Base-by-base conservation (phyloP, 2,888 invertebrate species). In the Pandemis heparana region DNA sequence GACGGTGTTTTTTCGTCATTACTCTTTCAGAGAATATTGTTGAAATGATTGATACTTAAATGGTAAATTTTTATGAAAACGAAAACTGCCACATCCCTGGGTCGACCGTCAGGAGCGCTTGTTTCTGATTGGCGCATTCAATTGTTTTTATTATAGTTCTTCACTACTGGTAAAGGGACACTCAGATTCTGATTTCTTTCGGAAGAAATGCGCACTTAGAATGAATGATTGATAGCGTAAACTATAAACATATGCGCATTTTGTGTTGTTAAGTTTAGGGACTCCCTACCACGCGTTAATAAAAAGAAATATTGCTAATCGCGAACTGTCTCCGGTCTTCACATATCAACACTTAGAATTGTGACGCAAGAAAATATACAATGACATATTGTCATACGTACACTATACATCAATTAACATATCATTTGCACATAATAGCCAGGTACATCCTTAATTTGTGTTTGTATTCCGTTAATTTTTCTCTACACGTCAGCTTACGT, bases 351-450 rank as follows among this genome's bases (percentile, higher is more conserved):
- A 41, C 73, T 48, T 61, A 71, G 39, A 59, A 64, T 73, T 71
- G 59, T 74, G 69, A 67, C 56, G 74, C 72, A 77, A 77, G 72
- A 76, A 77, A 70, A 51, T 51, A 59, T 69, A 84, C 85, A 85
- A 85, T 84, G 82, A 80, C 78, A 81, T 83, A 85, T 83, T 85
- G 85, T 84, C 79, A 75, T 77, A 75, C 67, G 64, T 66, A 66
- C 70, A 74, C 32, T 32, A 64, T 39, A 59, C 75, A 59, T 12
- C 18, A 51, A 78, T 79, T 78, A 77, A 77, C 79, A 80, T 80
- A 77, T 56, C 10, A 75, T 80, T 78, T 77, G 75, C 76, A 77
- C 77, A 80, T 73, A 77, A 79, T 76, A 71, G 72, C 60, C 38
- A 70, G 74, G 76, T 76, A 59, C 71, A 76, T 62, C 73, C 51